Base-by-base conservation (phyloP, 1,140 invertebrate species). In the Eurosta solidaginis region DNA sequence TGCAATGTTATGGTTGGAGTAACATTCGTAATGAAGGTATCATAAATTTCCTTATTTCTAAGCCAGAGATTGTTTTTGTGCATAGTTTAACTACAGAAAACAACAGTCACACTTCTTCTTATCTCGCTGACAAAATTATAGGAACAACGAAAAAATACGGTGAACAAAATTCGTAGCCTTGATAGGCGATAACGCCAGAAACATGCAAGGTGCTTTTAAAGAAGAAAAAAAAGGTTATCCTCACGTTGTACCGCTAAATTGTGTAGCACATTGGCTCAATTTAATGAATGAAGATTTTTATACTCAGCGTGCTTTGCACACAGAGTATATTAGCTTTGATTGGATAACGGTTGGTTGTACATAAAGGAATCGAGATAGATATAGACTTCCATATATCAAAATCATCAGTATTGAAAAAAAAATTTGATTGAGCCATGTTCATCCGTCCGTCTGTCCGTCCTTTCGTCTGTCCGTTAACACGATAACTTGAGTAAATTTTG, bases 51-150 rank as follows among this genome's bases (percentile, higher is more conserved):
- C 52, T 59, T 22, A 59, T 59, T 22, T 59, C 52, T 22, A 59
- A 59, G 52, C 52, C 52, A 59, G 52, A 59, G 25, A 73, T 33
- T 73, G 63, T 73, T 36, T 73, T 73, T 73, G 63, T 73, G 63
- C 33, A 73, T 36, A 73, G 63, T 73, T 17, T 73, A 33, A 5
- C 63, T 36, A 73, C 63, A 73, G 29, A 73, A 27, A 33, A 10
- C 59, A 68, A 68, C 33, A 22, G 59, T 17, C 40, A 59, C 25
- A 59, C 52, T 22, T 14, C 52, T 59, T 3, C 25, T 4, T 54
- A 54, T 25, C 29, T 54, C 25, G 25, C 50, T 27, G 6, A 54
- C 22, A 25, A 54, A 73, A 73, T 73, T 73, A 73, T 73, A 36
- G n/a, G 40, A 73, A 73, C 40, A 27, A 73, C 40, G 40, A 73